Base-by-base conservation (phyloP, 2,113 vertebrate species). In the Tenrec ecaudatus region DNA sequence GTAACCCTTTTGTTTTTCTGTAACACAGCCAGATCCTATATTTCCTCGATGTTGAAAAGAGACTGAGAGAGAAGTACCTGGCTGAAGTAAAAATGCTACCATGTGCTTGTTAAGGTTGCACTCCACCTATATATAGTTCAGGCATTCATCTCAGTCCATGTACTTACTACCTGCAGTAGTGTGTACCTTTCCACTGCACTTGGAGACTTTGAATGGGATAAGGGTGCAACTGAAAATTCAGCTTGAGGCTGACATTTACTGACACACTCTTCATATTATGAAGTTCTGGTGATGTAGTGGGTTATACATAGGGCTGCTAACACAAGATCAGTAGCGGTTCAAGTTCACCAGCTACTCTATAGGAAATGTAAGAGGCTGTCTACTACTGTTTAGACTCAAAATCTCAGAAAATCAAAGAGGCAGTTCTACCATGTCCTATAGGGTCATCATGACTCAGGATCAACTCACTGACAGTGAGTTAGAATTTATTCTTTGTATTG, bases 181-280 rank as follows among this genome's bases (percentile, higher is more conserved):
- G 33, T 58, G 11, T 1, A 1, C 47, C 47, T 53, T 53, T 53
- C 47, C 4, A 53, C 47, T 53, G 47, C 47, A 53, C 47, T 53
- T 9, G 29, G 25, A 0, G 2, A 4, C 33, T n/a, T 69, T 62
- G 31, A 3, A 3, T 23, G n/a, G 38, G 71, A 53, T 3, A 16
- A 38, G 0, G 0, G 5, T 23, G 22, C 4, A 19, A 23, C 0
- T n/a, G 43, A 25, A 33, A 53, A 31, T 36, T 53, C 71, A 80
- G 57, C 40, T 60, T 29, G 9, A 64, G 79, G 22, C 31, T 89
- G 58, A 73, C 58, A 4, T 62, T 27, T 62, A n/a, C 27, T 58
- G 33, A 15, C 4, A 27, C 19, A 20, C 38, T 91, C 75, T 62
- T 62, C 5, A 22, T 62, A 62, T 62, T 62, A 62, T 20, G 60